phyloP scores from a whole-genome alignment of 2,113 vertebrate genomes.

The Variabilichromis moorii region DNA sequence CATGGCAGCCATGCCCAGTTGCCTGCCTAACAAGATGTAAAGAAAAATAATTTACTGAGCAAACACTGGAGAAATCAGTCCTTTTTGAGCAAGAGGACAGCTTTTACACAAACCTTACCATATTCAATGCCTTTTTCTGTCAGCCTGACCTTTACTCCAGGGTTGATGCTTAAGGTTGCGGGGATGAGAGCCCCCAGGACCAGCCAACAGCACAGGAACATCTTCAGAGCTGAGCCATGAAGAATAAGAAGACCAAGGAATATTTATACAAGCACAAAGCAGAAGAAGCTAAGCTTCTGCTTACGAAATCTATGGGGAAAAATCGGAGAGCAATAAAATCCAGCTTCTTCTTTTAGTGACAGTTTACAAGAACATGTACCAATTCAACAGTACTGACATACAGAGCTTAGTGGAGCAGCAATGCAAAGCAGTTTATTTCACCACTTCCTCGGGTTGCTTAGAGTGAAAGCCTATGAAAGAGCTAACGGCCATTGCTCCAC shows the following conservation, averaged over 20 bases:
- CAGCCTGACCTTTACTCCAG: conserved; percentile 65
- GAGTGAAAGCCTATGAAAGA: conserved; percentile 4
- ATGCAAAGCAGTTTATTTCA: not conserved
- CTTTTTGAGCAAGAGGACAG: not conserved
- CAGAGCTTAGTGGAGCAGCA: rapidly evolving
- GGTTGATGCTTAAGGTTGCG: not conserved
- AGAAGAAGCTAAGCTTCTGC: not conserved
- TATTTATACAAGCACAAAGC: not conserved
- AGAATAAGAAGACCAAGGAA: not conserved
- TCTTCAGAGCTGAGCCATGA: conserved; percentile 17
- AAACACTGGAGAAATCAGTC: not conserved
- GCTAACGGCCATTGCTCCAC: not conserved
- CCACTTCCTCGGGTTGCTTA: not conserved
- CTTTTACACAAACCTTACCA: conserved; percentile 31
- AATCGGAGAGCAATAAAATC: not conserved
- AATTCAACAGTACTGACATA: not conserved
- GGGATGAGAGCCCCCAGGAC: conserved; percentile 33
- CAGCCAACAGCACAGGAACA: conserved; percentile 41
- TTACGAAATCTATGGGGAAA: not conserved
- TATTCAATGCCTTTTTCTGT: conserved; percentile 69
- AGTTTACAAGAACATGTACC: not conserved
- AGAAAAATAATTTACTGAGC: not conserved
- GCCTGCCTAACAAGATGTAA: conserved; percentile 34
- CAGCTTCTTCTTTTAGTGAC: not conserved
- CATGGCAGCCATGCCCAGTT: conserved; percentile 56